Evolutionary conservation across 2,888 invertebrate genomes (phyloP), one percentile per base, ranked within the genome.

Genomic region (Platycheirus albimanus): DNA sequence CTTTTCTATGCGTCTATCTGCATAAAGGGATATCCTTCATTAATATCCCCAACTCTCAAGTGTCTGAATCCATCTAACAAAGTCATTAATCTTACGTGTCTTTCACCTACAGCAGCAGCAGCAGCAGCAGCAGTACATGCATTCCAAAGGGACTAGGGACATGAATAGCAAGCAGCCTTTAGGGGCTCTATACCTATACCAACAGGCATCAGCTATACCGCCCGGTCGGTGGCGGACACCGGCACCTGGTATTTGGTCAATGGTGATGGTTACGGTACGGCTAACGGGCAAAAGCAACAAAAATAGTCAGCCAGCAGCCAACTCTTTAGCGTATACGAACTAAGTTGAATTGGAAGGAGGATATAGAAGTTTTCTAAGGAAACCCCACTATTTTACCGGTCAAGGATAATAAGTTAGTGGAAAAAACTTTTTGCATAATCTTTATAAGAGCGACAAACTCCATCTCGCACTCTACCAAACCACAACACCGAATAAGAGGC

Each of bases 21-120:
- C 83, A 83, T 77, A 72, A 72, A 63, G 74, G 83, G 78, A 83
- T 74, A 78, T 83, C 72, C 83, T 83, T 83, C 83, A 83, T 83
- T 83, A 83, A 83, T 83, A 83, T 83, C 72, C 83, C 67, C 64
- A 33, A 71, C 81, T 67, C 30, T 51, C 71, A 49, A 77, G 78
- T 74, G 78, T 78, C 78, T 45, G 69, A 52, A 74, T 74, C 83
- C 64, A 64, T 78, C 77, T 69, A 77, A 77, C 77, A 78, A 58
- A 74, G 78, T 83, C 83, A 83, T 83, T 83, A 77, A 77, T 83
- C 77, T 74, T 64, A 8, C 38, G 33, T 64, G 83, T 78, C 72
- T 52, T 74, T 67, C 66, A 83, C 64, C 69, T 69, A 38, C 38
- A 38, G 19, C 38, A 51, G 28, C 24, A 51, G 15, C 49, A 38